Conservation (phyloP, 2,113 vertebrate species). For the Corydoras sp. region DNA sequence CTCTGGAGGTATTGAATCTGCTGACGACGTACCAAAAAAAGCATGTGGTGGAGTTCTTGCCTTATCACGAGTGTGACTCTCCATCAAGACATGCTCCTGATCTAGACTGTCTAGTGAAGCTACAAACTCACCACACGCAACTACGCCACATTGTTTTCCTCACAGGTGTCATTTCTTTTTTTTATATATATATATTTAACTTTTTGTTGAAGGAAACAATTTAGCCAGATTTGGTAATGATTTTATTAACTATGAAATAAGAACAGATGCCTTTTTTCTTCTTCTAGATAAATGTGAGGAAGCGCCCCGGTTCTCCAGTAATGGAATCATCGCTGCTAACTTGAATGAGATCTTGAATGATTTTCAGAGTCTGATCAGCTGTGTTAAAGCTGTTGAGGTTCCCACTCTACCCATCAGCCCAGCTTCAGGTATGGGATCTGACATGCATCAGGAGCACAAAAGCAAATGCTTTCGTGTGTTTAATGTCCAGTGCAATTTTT, state of each 20-base stretch:
- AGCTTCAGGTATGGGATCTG: slow-evolving; percentile 69
- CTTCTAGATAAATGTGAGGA: slow-evolving; percentile 76
- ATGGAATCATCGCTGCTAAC: slow-evolving; percentile 83
- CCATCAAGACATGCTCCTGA: slow-evolving; percentile 84
- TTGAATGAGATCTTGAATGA: slow-evolving; percentile 81
- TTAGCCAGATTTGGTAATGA: no score
- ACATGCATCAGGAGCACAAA: no score
- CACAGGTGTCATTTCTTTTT: slow-evolving; percentile 69
- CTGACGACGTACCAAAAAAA: slow-evolving; percentile 86
- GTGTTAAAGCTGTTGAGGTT: slow-evolving; percentile 65
- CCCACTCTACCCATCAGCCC: slow-evolving; percentile 58
- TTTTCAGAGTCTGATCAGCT: slow-evolving; percentile 80
- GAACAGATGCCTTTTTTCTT: neutral
- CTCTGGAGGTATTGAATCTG: slow-evolving; percentile 77
- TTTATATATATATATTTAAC: no score
- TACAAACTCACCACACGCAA: slow-evolving; percentile 88
- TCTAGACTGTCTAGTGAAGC: slow-evolving; percentile 85
- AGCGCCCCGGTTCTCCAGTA: slow-evolving; percentile 71
- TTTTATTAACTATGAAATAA: no score
- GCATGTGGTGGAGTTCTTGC: slow-evolving; percentile 89
- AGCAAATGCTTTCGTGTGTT: no score
- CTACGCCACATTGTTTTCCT: slow-evolving; percentile 87
- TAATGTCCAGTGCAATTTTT: no score
- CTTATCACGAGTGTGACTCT: slow-evolving; percentile 90
- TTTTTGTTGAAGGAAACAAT: no score